Percentiles rank a stretch among this genome's conserved stretches.
These are phyloP conservation scores for Esox masquinongy DNA, from an alignment of 2,797 vertebrate species.

Conservation along the genomic window DNA sequence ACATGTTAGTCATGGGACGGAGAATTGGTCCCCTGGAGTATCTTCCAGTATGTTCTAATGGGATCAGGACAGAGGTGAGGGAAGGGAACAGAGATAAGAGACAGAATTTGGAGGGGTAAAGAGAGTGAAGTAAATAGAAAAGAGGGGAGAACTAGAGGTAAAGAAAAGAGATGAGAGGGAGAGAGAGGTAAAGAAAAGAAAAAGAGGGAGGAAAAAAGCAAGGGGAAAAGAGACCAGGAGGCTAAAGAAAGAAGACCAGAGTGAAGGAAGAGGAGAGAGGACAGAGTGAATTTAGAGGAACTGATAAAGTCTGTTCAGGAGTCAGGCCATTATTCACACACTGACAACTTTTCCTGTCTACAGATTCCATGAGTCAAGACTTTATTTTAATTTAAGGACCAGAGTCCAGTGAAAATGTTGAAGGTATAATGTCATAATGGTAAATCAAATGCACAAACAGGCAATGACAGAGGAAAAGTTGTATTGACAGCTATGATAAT, in stretches of 20 bases:
- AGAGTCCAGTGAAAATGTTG: slow-evolving; percentile 18
- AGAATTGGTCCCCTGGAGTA: background rate
- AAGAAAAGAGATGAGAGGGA: background rate
- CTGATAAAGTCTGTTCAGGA: background rate
- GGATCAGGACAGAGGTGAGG: slow-evolving; percentile 1
- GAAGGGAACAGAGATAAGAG: background rate
- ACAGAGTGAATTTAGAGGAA: background rate
- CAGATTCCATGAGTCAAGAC: slow-evolving; percentile 1
- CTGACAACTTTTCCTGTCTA: background rate
- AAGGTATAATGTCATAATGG: slow-evolving; percentile 10
- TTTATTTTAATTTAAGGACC: slow-evolving; percentile 23
- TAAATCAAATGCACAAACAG: slow-evolving; percentile 16
- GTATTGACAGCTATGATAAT: background rate
- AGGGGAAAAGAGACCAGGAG: background rate
- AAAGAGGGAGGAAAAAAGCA: background rate
- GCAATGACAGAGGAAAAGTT: background rate
- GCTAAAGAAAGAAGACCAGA: background rate
- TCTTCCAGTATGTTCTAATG: background rate
- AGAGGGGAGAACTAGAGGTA: slow-evolving; percentile 1
- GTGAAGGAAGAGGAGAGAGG: background rate
- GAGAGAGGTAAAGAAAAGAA: slow-evolving; percentile 7
- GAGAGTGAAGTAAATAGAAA: slow-evolving; percentile 1
- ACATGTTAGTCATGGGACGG: background rate
- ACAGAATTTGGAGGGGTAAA: background rate
- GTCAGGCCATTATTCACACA: slow-evolving; percentile 6